Evolutionary conservation across 2,797 vertebrate genomes (phyloP).

Genomic region (Amblyraja radiata): DNA sequence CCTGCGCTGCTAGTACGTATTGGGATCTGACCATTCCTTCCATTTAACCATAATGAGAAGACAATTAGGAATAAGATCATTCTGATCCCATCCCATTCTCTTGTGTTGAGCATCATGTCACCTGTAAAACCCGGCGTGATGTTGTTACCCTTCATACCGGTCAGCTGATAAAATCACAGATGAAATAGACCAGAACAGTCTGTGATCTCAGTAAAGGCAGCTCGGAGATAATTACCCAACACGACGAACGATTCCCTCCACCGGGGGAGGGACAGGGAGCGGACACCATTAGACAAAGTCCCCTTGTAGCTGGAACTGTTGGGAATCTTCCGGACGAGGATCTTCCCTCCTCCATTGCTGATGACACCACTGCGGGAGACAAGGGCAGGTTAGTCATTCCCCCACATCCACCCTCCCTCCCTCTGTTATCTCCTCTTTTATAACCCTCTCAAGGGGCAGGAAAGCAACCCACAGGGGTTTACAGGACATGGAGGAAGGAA

Average conservation of each 20-base stretch:
- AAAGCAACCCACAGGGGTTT: too few relatives aligned
- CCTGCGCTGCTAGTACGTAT: background rate
- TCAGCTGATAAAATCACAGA: background rate
- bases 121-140: background rate
- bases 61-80: background rate
- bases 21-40: background rate
- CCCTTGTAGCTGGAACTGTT: slow-evolving; percentile 80
- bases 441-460: too few relatives aligned
- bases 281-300: slow-evolving; percentile 75
- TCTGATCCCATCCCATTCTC: background rate
- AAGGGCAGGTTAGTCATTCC: background rate
- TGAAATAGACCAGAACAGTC: background rate
- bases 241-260: slow-evolving; percentile 91
- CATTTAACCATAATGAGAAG: background rate
- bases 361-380: slow-evolving; percentile 72
- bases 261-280: slow-evolving; percentile 78
- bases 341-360: slow-evolving; percentile 80
- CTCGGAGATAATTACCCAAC: slow-evolving; percentile 60
- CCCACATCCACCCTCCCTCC: background rate
- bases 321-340: slow-evolving; percentile 85
- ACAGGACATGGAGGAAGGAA: too few relatives aligned
- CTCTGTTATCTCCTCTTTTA: too few relatives aligned
- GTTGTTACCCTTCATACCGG: background rate
- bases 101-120: too few relatives aligned
- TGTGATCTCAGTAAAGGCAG: background rate